Conservation (phyloP, 2,888 invertebrate genomes). For the Drosophila putrida region DNA sequence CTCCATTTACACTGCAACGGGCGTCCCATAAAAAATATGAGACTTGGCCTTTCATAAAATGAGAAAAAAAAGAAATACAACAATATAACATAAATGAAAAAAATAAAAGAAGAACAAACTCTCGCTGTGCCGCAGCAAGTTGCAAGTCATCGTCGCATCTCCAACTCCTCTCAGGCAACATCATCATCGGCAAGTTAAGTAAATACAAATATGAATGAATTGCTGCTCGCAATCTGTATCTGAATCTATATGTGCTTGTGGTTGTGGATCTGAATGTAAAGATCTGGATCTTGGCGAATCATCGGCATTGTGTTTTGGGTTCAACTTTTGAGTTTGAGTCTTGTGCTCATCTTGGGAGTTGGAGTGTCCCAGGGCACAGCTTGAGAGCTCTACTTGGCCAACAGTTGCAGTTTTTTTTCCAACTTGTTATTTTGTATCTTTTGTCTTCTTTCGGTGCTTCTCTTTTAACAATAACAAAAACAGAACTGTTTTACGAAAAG, state of each 20-base stretch:
- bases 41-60: slow-evolving; percentile 56
- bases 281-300: slow-evolving; percentile 72
- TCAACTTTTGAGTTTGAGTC: slow-evolving; percentile 19
- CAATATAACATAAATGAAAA: slow-evolving; percentile 29
- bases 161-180: slow-evolving; percentile 52
- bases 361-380: slow-evolving; percentile 64
- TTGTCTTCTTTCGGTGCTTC: slow-evolving; percentile 36
- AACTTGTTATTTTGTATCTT: slow-evolving; percentile 14
- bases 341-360: slow-evolving; percentile 24
- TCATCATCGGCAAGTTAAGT: slow-evolving; percentile 70
- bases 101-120: slow-evolving; percentile 29
- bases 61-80: slow-evolving; percentile 39
- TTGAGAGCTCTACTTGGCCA: slow-evolving; percentile 62
- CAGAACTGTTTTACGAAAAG: slow-evolving; percentile 41
- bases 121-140: slow-evolving; percentile 54
- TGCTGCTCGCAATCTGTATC: slow-evolving; percentile 48
- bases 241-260: slow-evolving; percentile 8
- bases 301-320: slow-evolving; percentile 61
- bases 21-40: slow-evolving; percentile 69
- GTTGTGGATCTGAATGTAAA: slow-evolving; percentile 44
- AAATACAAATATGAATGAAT: slow-evolving; percentile 79
- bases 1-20: slow-evolving; percentile 79
- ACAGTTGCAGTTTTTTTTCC: slow-evolving; percentile 59
- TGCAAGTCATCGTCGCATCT: slow-evolving; percentile 73
- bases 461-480: slow-evolving; percentile 29